A percentile compares a stretch with the other conserved stretches of the same genome.
Evolutionary conservation across 2,888 invertebrate species (phyloP).

Genomic region (Melanotus villosus): DNA sequence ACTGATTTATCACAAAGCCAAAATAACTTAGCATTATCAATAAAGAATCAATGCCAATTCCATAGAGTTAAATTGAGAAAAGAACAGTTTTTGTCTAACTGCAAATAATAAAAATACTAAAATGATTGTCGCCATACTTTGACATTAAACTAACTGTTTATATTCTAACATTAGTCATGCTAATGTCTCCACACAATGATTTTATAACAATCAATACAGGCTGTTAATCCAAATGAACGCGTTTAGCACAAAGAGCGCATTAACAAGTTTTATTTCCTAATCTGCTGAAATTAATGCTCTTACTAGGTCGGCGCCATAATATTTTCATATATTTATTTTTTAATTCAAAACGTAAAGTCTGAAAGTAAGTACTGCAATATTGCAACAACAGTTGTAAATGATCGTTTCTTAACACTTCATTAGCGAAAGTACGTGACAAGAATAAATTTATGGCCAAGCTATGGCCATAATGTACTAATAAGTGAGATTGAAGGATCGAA

Average conservation of each 20-base stretch:
- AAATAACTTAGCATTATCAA: too few relatives aligned
- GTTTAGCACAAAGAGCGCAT: neutral
- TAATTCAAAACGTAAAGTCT: neutral
- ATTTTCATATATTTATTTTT: neutral
- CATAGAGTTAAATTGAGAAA: too few relatives aligned
- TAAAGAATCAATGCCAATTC: too few relatives aligned
- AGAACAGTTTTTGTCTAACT: too few relatives aligned
- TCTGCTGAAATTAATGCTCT: conserved; percentile 4
- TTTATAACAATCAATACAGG: too few relatives aligned
- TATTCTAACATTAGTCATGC: too few relatives aligned
- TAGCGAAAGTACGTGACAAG: conserved; percentile 28
- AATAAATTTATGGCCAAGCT: conserved; percentile 19
- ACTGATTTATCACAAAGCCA: too few relatives aligned
- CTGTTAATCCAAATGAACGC: too few relatives aligned
- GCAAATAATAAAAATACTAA: too few relatives aligned
- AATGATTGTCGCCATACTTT: too few relatives aligned
- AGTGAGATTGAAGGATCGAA: conserved; percentile 7
- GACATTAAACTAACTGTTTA: too few relatives aligned
- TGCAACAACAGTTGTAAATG: conserved; percentile 22
- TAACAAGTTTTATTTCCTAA: neutral
- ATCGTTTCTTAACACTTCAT: conserved; percentile 25
- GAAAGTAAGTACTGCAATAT: conserved; percentile 9
- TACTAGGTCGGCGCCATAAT: conserved; percentile 19
- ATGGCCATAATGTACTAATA: conserved; percentile 6
- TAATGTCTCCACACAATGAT: too few relatives aligned